These are phyloP conservation scores for Vulpes ferrilata DNA, from an alignment of 2,113 vertebrate species.

Conservation along the genomic window DNA sequence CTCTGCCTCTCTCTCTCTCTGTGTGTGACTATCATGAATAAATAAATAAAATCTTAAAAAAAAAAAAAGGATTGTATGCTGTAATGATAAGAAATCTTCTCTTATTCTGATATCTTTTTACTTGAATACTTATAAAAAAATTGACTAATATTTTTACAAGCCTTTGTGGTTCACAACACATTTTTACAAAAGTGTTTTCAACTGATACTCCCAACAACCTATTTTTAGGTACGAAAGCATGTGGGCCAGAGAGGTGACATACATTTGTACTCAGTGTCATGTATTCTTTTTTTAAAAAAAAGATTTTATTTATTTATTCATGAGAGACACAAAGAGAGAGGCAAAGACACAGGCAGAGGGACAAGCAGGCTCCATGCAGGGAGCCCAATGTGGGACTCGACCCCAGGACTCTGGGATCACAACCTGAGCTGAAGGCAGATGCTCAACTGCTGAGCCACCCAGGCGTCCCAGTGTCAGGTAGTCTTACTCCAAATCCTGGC, in stretches of 20 bases:
- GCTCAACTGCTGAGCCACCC: too few species aligned
- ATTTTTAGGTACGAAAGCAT: not conserved
- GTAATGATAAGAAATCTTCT: not conserved
- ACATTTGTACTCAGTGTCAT: not conserved
- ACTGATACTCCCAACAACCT: not conserved
- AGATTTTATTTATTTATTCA: too few species aligned
- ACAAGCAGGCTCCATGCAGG: too few species aligned
- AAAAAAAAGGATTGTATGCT: not conserved
- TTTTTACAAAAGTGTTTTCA: not conserved
- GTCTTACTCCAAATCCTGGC: not conserved
- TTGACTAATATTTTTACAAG: not conserved
- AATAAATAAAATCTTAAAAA: too few species aligned
- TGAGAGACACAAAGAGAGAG: too few species aligned
- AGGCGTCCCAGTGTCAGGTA: not conserved
- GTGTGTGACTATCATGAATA: too few species aligned
- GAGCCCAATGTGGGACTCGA: too few species aligned
- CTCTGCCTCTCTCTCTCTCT: too few species aligned
- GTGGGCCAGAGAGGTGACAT: not conserved
- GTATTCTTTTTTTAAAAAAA: not conserved
- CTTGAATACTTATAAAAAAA: not conserved
- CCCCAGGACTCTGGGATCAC: too few species aligned
- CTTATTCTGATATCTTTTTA: not conserved
- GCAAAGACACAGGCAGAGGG: too few species aligned
- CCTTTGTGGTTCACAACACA: not conserved
- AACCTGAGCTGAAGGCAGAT: too few species aligned